These are phyloP conservation scores for Bombus haemorrhoidalis DNA, from an alignment of 1,140 invertebrate species.

Conservation along the genomic window DNA sequence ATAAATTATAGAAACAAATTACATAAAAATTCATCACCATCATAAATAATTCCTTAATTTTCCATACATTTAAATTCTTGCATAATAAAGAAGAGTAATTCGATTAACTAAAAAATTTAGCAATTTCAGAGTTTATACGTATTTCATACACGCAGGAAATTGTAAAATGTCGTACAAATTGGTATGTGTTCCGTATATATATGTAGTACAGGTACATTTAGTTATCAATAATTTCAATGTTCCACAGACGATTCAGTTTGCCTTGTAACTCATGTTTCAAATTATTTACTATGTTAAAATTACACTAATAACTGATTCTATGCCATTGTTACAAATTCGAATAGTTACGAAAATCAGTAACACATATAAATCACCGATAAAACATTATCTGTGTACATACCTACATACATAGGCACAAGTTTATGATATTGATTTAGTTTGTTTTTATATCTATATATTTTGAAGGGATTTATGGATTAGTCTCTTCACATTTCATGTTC, in stretches of 20 bases:
- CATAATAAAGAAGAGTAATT: background rate
- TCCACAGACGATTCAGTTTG: background rate
- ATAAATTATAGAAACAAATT: too few relatives aligned
- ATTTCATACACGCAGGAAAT: background rate
- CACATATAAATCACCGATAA: background rate
- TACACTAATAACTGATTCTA: background rate
- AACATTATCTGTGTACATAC: too few relatives aligned
- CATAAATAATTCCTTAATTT: too few relatives aligned
- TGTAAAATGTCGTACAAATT: background rate
- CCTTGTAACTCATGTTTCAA: background rate
- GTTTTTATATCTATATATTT: background rate
- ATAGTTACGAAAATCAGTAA: background rate
- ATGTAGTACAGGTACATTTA: background rate
- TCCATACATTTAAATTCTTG: background rate
- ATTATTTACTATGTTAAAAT: background rate
- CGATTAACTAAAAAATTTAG: background rate
- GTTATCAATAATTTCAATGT: background rate
- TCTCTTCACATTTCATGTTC: too few relatives aligned
- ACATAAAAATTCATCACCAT: too few relatives aligned
- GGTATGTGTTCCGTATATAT: background rate
- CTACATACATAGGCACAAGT: background rate
- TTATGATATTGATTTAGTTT: background rate
- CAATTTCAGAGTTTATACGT: background rate
- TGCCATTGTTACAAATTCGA: background rate
- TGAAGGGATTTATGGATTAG: background rate